A percentile compares a stretch with the other conserved stretches of the same genome.
These are phyloP conservation scores for Brenthis hecate DNA, from an alignment of 2,888 invertebrate species.

Conservation along the genomic window DNA sequence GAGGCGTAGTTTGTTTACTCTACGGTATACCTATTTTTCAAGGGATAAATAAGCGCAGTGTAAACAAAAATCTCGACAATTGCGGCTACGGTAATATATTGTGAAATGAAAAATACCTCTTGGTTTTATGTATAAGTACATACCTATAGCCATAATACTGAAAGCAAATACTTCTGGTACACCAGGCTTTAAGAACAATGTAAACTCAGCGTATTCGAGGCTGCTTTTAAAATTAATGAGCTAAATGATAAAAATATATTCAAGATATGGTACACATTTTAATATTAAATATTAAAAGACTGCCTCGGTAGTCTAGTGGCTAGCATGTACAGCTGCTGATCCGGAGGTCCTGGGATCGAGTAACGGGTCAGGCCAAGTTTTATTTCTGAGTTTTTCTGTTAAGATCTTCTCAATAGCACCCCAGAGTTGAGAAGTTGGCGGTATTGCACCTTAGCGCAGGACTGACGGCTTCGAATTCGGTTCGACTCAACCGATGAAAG, in stretches of 20 bases:
- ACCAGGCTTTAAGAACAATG: slow-evolving; percentile 28
- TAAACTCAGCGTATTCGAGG: slow-evolving; percentile 26
- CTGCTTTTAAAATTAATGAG: slow-evolving; percentile 36
- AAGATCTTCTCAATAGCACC: no score
- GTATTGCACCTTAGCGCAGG: no score
- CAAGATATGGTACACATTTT: neutral
- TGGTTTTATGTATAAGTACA: slow-evolving; percentile 10
- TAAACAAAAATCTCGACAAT: slow-evolving; percentile 16
- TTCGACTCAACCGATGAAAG: no score
- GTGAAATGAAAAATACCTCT: slow-evolving; percentile 18
- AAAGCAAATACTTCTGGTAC: slow-evolving; percentile 32
- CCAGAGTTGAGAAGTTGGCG: no score
- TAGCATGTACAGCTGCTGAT: no score
- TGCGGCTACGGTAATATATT: slow-evolving; percentile 14
- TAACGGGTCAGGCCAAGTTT: no score
- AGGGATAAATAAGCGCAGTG: slow-evolving; percentile 18
- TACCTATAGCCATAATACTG: slow-evolving; percentile 23
- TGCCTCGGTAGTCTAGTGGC: neutral
- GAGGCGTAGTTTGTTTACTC: slow-evolving; percentile 1
- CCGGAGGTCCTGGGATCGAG: no score
- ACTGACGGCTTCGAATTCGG: no score
- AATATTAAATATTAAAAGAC: neutral
- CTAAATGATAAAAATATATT: slow-evolving; percentile 19
- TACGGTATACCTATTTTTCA: slow-evolving; percentile 1
- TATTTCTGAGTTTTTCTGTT: no score